These are phyloP conservation scores for Ochotona curzoniae DNA, from an alignment of 2,113 vertebrate genomes.

Conservation along the genomic window DNA sequence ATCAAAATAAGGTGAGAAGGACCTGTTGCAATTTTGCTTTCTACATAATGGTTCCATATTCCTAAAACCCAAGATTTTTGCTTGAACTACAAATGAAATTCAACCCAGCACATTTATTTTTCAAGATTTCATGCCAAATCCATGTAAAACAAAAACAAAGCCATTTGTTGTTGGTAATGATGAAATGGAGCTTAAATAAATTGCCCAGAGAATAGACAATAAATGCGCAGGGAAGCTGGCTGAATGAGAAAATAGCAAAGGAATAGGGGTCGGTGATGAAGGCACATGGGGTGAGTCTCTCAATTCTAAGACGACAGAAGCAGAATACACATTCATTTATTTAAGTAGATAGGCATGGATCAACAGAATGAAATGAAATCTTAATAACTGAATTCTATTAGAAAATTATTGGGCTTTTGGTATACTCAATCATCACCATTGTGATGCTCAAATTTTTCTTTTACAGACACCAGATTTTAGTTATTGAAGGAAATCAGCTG, in stretches of 20 bases:
- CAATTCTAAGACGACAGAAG: background rate
- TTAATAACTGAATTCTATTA: background rate
- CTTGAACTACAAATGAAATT: constrained; percentile 15
- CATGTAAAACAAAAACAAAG: background rate
- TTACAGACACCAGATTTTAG: background rate
- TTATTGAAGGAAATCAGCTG: background rate
- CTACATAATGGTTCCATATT: background rate
- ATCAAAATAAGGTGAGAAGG: background rate
- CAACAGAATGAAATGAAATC: constrained; percentile 27
- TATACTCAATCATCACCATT: background rate
- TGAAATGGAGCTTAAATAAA: background rate
- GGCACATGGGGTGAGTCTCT: background rate
- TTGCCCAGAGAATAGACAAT: background rate
- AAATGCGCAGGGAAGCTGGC: background rate
- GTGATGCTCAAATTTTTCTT: background rate
- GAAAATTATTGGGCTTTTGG: background rate
- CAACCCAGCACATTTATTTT: background rate
- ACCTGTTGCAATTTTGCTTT: constrained; percentile 6
- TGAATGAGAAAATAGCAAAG: background rate
- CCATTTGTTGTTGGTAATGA: background rate
- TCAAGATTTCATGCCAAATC: background rate
- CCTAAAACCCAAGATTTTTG: background rate
- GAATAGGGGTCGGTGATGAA: background rate
- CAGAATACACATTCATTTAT: background rate
- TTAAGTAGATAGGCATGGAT: background rate